These are phyloP conservation scores for Delia radicum DNA, from an alignment of 1,140 invertebrate species.

Conservation along the genomic window DNA sequence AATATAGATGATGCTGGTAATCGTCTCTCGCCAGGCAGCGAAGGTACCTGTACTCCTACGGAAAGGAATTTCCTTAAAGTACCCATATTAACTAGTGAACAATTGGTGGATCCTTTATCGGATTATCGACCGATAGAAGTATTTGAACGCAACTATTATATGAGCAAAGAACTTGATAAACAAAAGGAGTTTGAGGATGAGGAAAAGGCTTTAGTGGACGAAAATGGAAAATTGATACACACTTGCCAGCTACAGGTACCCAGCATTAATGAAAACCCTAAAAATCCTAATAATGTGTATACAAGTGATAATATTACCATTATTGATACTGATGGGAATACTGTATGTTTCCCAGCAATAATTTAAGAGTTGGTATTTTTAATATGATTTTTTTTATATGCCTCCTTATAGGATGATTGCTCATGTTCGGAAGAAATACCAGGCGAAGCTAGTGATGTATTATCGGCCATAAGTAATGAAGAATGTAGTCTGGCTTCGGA, in stretches of 20 bases:
- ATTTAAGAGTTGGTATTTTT: not conserved
- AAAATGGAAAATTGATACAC: conserved; percentile 35
- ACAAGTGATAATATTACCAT: conserved; percentile 60
- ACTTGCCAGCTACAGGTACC: conserved; percentile 53
- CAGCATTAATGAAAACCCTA: conserved; percentile 39
- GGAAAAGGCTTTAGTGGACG: conserved; percentile 8
- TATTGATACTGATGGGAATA: conserved; percentile 61
- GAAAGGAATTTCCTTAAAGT: conserved; percentile 50
- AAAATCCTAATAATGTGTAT: conserved; percentile 49
- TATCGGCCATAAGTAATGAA: conserved; percentile 69
- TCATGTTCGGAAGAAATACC: conserved; percentile 45
- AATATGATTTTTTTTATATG: conserved; percentile 1
- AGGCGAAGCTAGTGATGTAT: conserved; percentile 58
- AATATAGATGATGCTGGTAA: conserved; percentile 48
- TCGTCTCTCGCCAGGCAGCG: conserved; percentile 41
- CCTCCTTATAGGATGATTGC: conserved; percentile 43
- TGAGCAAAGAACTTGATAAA: conserved; percentile 46
- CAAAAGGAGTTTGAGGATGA: not conserved
- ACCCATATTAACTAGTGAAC: conserved; percentile 44
- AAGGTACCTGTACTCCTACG: conserved; percentile 38
- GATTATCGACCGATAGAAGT: conserved; percentile 52
- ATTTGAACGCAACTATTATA: conserved; percentile 52
- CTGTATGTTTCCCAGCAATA: conserved; percentile 37
- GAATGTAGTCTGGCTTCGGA: conserved; percentile 68
- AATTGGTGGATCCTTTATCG: conserved; percentile 45